phyloP scores from a whole-genome alignment of 1,140 invertebrate species.

The Pogonognathellus flavescens region DNA sequence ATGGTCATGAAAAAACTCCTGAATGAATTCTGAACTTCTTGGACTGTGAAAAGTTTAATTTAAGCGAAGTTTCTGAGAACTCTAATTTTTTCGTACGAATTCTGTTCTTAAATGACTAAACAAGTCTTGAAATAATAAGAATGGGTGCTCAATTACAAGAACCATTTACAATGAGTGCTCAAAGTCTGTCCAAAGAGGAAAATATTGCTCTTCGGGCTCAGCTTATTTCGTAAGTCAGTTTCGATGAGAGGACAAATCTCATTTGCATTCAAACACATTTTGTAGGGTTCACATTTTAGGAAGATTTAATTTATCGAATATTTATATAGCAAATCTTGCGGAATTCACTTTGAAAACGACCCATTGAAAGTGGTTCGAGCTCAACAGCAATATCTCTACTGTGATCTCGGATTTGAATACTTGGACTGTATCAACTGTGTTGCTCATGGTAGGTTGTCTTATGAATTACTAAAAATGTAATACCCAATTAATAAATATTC shows the following conservation, averaged over 20 bases:
- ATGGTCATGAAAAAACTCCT: too few species aligned
- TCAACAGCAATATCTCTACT: conserved; percentile 75
- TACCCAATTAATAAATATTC: too few species aligned
- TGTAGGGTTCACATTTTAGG: background rate
- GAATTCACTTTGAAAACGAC: conserved; percentile 64
- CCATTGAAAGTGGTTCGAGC: conserved; percentile 66
- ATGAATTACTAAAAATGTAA: too few species aligned
- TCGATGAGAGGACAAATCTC: too few species aligned
- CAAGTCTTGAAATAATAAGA: too few species aligned
- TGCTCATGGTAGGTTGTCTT: conserved; percentile 73
- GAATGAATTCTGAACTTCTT: too few species aligned
- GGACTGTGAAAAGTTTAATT: too few species aligned
- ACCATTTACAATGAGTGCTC: background rate
- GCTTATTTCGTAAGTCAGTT: conserved; percentile 57
- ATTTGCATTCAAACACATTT: too few species aligned
- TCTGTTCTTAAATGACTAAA: too few species aligned
- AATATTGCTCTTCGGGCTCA: conserved; percentile 18
- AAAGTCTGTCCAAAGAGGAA: background rate
- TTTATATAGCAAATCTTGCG: conserved; percentile 63
- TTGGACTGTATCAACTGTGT: conserved; percentile 78
- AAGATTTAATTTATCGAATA: background rate
- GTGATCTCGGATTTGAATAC: conserved; percentile 74
- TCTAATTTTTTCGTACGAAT: too few species aligned
- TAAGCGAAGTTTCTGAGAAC: too few species aligned
- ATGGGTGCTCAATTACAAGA: background rate